Evolutionary conservation across 2,797 vertebrate genomes (phyloP).

Genomic region (Myiotriccus ornatus): DNA sequence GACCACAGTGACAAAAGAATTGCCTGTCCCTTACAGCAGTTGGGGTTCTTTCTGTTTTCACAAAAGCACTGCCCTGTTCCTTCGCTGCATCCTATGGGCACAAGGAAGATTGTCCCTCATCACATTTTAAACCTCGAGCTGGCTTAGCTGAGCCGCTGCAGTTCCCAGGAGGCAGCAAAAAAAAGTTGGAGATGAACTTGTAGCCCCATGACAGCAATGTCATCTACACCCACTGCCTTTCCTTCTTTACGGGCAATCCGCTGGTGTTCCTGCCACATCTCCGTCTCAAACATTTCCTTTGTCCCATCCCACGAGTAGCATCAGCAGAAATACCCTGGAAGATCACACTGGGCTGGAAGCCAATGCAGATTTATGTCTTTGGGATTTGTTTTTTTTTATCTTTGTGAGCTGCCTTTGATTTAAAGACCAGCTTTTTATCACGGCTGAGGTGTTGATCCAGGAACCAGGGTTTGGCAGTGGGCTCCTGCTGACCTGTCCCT

Average conservation of each 20-base stretch:
- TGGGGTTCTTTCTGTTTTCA: not conserved
- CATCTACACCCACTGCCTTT: not conserved
- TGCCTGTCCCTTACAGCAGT: not conserved
- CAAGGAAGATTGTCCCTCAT: fast-evolving
- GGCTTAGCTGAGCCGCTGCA: not conserved
- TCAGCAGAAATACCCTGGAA: conserved; percentile 46
- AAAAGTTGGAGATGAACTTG: conserved; percentile 8
- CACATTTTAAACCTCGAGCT: not conserved
- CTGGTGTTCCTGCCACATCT: conserved; percentile 32
- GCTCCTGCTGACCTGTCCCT: conserved; percentile 36
- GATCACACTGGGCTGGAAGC: conserved; percentile 30
- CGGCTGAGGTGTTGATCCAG: not conserved
- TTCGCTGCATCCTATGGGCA: not conserved
- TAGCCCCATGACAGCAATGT: not conserved
- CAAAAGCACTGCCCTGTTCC: not conserved
- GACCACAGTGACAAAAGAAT: not conserved
- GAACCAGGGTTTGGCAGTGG: conserved; percentile 34
- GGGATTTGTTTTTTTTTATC: not conserved
- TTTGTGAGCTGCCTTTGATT: conserved; percentile 51
- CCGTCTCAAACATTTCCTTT: not conserved
- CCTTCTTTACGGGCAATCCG: conserved; percentile 22
- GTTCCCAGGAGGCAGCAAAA: not conserved
- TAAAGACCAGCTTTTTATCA: conserved; percentile 51
- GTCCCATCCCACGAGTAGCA: conserved; percentile 37
- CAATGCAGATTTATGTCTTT: conserved; percentile 46